Evolutionary conservation across 2,797 vertebrate genomes (phyloP).

Genomic region (Anomalospiza imberbis): DNA sequence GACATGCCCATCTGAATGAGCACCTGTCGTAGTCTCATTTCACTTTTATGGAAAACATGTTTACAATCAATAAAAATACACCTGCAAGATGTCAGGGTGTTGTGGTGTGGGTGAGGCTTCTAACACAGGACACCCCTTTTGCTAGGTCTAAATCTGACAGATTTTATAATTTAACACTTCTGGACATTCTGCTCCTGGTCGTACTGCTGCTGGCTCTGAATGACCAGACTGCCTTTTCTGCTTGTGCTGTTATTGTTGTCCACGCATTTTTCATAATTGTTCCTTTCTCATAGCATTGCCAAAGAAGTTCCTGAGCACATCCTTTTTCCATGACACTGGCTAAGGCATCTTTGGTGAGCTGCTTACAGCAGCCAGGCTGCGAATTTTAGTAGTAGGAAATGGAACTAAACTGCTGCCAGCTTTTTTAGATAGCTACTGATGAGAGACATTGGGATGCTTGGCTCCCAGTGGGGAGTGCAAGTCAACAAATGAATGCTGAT

Average conservation of each 20-base stretch:
- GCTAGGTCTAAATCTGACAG: not conserved
- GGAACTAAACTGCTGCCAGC: not conserved
- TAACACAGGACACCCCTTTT: not conserved
- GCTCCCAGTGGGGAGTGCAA: not conserved
- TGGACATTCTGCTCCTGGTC: not conserved
- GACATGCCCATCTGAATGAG: not conserved
- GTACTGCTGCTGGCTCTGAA: not conserved
- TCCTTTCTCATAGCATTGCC: not conserved
- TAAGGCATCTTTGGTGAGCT: not conserved
- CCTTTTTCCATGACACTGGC: not conserved
- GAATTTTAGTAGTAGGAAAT: not conserved
- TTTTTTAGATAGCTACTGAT: not conserved
- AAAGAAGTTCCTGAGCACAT: not conserved
- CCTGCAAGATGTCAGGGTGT: not conserved
- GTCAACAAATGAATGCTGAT: not conserved
- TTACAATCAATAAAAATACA: not conserved
- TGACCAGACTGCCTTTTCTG: not conserved
- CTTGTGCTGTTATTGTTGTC: not conserved
- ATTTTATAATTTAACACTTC: not conserved
- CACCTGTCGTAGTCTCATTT: not conserved
- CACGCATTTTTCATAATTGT: accelerated
- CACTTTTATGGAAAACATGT: not conserved
- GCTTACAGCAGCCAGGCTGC: accelerated
- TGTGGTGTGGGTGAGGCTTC: not conserved
- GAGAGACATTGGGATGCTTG: not conserved